These are phyloP conservation scores for Dorcus parallelipipedus DNA, from an alignment of 2,888 invertebrate species.

Conservation along the genomic window DNA sequence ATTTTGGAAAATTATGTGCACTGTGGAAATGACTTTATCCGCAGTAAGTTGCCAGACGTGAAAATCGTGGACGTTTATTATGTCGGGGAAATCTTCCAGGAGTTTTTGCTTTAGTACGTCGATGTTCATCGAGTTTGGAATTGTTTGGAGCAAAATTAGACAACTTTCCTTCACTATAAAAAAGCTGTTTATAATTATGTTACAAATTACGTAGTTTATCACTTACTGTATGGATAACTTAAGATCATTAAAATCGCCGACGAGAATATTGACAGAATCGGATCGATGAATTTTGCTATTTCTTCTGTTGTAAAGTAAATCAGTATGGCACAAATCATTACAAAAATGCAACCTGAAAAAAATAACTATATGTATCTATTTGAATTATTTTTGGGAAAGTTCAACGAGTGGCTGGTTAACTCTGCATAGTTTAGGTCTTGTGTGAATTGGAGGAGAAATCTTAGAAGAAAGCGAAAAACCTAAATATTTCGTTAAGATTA, in stretches of 20 bases:
- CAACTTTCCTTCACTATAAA: slow-evolving; percentile 83
- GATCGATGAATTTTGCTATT: slow-evolving; percentile 71
- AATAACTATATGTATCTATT: too few relatives aligned
- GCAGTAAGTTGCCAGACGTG: slow-evolving; percentile 87
- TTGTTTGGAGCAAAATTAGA: slow-evolving; percentile 85
- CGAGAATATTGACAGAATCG: slow-evolving; percentile 71
- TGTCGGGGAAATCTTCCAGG: slow-evolving; percentile 63
- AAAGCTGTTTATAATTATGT: background rate
- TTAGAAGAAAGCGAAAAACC: too few relatives aligned
- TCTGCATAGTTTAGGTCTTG: too few relatives aligned
- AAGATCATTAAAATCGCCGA: slow-evolving; percentile 66
- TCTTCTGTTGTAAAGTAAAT: slow-evolving; percentile 58
- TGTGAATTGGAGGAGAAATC: too few relatives aligned
- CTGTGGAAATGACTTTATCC: slow-evolving; percentile 77
- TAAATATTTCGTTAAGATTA: background rate
- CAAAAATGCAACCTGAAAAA: slow-evolving; percentile 66
- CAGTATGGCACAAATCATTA: slow-evolving; percentile 63
- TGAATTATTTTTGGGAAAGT: too few relatives aligned
- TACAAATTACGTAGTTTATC: background rate
- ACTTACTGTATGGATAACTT: slow-evolving; percentile 80
- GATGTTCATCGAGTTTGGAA: slow-evolving; percentile 84
- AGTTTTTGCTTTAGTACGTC: slow-evolving; percentile 64
- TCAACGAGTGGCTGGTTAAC: too few relatives aligned
- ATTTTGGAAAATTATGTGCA: slow-evolving; percentile 73
- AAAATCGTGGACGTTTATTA: slow-evolving; percentile 78